Percentiles rank a stretch among this genome's conserved stretches.
These are phyloP conservation scores for Anodontia alba DNA, from an alignment of 2,888 invertebrate genomes.

Conservation along the genomic window DNA sequence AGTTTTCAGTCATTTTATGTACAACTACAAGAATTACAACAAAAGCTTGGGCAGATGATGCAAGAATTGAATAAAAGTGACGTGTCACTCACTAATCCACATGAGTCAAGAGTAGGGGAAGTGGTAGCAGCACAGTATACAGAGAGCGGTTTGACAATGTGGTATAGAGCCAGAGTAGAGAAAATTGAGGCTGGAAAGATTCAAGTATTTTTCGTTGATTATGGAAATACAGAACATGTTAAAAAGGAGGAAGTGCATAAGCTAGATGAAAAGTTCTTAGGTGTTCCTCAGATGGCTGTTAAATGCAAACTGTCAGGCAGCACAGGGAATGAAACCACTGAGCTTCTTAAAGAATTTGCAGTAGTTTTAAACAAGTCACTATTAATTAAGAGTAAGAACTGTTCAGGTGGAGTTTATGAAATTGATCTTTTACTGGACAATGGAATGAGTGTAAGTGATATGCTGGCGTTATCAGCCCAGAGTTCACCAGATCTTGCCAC, in stretches of 20 bases:
- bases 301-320: conserved; percentile 29
- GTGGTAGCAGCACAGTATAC: conserved; percentile 47
- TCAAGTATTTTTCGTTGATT: conserved; percentile 80
- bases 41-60: conserved; percentile 6
- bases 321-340: neutral
- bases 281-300: conserved; percentile 47
- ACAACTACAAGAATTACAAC: conserved; percentile 10
- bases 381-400: neutral
- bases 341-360: neutral
- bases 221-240: conserved; percentile 86
- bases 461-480: neutral
- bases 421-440: neutral
- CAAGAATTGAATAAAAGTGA: conserved; percentile 41
- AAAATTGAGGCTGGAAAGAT: conserved; percentile 56
- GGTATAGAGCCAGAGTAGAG: conserved; percentile 59
- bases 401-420: neutral
- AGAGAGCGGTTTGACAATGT: conserved; percentile 10
- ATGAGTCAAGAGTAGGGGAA: conserved; percentile 41
- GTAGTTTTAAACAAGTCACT: neutral
- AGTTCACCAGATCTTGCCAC: neutral
- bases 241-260: conserved; percentile 87
- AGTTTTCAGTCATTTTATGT: conserved; percentile 36
- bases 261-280: conserved; percentile 41
- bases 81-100: neutral
- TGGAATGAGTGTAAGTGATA: neutral